Percentiles rank a stretch among this genome's conserved stretches.
Conservation (phyloP, 2,888 invertebrate genomes). For the Orthonevra nobilis region DNA sequence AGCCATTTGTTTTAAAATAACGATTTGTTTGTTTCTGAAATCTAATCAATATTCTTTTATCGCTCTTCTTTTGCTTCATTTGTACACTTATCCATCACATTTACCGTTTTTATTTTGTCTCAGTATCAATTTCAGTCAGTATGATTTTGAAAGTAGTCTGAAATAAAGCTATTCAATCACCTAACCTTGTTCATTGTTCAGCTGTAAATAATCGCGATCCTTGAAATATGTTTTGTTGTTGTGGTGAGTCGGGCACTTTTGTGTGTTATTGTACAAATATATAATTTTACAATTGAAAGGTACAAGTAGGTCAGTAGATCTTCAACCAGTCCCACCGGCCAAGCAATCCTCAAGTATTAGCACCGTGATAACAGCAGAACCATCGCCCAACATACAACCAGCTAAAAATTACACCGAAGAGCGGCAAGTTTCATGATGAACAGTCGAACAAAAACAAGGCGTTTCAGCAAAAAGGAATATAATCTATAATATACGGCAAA, state of each 20-base stretch:
- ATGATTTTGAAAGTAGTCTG: slow-evolving; percentile 27
- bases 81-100: slow-evolving; percentile 48
- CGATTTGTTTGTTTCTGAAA: slow-evolving; percentile 62
- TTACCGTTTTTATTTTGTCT: slow-evolving; percentile 36
- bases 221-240: slow-evolving; percentile 55
- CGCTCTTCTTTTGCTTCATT: slow-evolving; percentile 49
- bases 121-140: slow-evolving; percentile 36
- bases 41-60: slow-evolving; percentile 70
- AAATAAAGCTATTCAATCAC: slow-evolving; percentile 22
- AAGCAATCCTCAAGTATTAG: slow-evolving; percentile 45
- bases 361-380: slow-evolving; percentile 56
- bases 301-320: slow-evolving; percentile 53
- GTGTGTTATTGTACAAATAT: neutral
- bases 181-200: neutral
- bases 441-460: neutral
- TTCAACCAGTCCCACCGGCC: slow-evolving; percentile 55
- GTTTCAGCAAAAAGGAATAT: slow-evolving; percentile 21
- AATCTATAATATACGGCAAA: slow-evolving; percentile 8
- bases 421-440: slow-evolving; percentile 43
- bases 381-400: slow-evolving; percentile 19
- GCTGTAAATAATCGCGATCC: neutral
- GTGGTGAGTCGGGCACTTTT: slow-evolving; percentile 35
- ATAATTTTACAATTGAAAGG: slow-evolving; percentile 17
- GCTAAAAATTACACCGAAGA: slow-evolving; percentile 29
- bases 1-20: slow-evolving; percentile 61